A percentile compares a stretch with the other conserved stretches of the same genome.
These are phyloP conservation scores for Streblospio benedicti DNA, from an alignment of 1,140 invertebrate species.

Conservation along the genomic window DNA sequence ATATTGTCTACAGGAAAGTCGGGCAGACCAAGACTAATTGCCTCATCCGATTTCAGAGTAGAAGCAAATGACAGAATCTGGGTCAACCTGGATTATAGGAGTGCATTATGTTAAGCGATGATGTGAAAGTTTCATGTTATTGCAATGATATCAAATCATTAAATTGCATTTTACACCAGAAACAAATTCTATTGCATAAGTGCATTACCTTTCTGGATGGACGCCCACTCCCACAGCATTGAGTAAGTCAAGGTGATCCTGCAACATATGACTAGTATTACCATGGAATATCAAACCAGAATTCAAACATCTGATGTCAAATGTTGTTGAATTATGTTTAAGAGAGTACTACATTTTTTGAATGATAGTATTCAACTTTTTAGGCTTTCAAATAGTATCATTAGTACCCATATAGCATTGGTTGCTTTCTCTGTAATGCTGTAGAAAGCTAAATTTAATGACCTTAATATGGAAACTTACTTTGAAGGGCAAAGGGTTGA, in stretches of 20 bases:
- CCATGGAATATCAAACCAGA: too few relatives aligned
- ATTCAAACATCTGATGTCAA: neutral
- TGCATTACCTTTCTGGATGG: slow-evolving; percentile 13
- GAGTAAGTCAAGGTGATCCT: slow-evolving; percentile 18
- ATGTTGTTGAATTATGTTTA: neutral
- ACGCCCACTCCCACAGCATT: slow-evolving; percentile 5
- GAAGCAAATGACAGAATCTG: slow-evolving; percentile 66
- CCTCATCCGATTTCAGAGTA: slow-evolving; percentile 65
- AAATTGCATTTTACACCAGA: neutral
- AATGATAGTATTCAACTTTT: too few relatives aligned
- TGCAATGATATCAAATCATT: too few relatives aligned
- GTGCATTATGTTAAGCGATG: too few relatives aligned
- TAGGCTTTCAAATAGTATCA: too few relatives aligned
- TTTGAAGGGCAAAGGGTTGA: slow-evolving; percentile 52
- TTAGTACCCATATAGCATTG: too few relatives aligned
- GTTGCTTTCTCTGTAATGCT: too few relatives aligned
- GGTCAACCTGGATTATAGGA: slow-evolving; percentile 43
- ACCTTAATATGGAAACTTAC: slow-evolving; percentile 15
- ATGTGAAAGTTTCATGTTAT: too few relatives aligned
- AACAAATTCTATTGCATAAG: neutral
- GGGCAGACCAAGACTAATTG: slow-evolving; percentile 62
- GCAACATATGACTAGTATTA: too few relatives aligned
- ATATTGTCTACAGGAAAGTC: slow-evolving; percentile 87
- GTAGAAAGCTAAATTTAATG: too few relatives aligned
- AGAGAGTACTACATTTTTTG: neutral